Base-by-base conservation (phyloP, 2,888 invertebrate species). In the Chesias legatella region DNA sequence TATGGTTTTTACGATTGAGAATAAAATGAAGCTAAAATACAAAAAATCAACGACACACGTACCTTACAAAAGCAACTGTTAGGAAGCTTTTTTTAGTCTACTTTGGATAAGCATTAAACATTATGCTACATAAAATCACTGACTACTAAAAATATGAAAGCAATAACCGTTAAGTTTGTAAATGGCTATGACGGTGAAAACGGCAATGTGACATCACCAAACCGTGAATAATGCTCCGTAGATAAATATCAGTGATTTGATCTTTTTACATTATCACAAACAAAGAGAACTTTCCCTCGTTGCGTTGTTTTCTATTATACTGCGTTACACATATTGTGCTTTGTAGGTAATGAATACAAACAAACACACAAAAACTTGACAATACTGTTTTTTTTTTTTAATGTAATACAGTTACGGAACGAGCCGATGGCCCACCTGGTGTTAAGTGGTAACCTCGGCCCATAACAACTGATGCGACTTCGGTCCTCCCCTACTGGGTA, bases 121-220 rank as follows among this genome's bases (percentile, higher is more conserved):
- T 17, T 5, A 17, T 17, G 3, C 13, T 17, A 17, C 9, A 37
- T 31, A 33, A 37, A 29, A 31, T 24, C 42, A 31, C 31, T 24
- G n/a, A 39, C 33, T 37, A 38, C 32, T 22, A 23, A 41, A 27
- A 29, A 22, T 37, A 40, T 34, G 30, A 35, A 38, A 50, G 37
- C 45, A 45, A 40, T 46, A n/a, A 63, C 59, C 50, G 57, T 52
- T 63, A 53, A 44, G 49, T 46, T 61, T 51, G 58, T 53, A 63
- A 61, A 64, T 57, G 59, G 60, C 55, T 42, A 49, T 45, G 53
- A 36, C 56, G 58, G 61, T 56, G 60, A 72, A 63, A 66, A 62
- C 60, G 54, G 54, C 56, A 52, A 56, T 60, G 60, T 73, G 75
- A 76, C 68, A 71, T 74, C 76, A 76, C 54, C 63, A 53, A 56